Base-by-base conservation (phyloP, 2,888 invertebrate genomes). In the Tenthredo mesomela region DNA sequence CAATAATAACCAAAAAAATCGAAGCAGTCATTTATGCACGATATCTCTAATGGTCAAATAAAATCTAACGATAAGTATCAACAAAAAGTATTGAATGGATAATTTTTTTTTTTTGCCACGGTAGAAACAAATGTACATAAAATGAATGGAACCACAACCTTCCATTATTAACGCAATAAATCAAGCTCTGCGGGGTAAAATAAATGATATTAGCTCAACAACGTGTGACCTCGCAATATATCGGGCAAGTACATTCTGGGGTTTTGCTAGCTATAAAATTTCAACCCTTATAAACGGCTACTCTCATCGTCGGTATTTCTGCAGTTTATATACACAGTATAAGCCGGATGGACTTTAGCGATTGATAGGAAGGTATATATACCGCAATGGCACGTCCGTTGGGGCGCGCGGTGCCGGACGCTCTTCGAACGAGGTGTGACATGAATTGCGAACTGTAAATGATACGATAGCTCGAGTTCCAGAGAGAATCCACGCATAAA, bases 41-140 rank as follows among this genome's bases (percentile, higher is more conserved):
- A 86, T 87, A 87, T 88, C 29, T 15, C 18, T 77, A 18, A 77
- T 77, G 25, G 29, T 18, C 3, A 18, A 77, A 50, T 50, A 21
- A 77, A 77, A 54, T 73, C 71, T 10, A 3, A 77, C 21, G 43
- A 73, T 73, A n/a, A 21, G 21, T 40, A 21, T 40, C 40, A 43
- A 40, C 15, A 10, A 10, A 71, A 71, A 40, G 6, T 21, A 47
- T 21, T 25, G 3, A 6, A 25, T 6, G 73, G 15, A 1, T 21
- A 73, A 40, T 25, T 21, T 37, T 43, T 73, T 21, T 43, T 43
- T 73, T 9, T 43, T 40, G 0, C 15, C 6, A 12, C 15, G 2
- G 21, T 75, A 21, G 43, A 47, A 25, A 21, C 7, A 47, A 75
- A 47, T 29, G 75, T 25, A 25, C 1, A 29, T 33, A 40, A 75